These are phyloP conservation scores for Sander vitreus DNA, from an alignment of 2,113 vertebrate genomes.

Conservation along the genomic window DNA sequence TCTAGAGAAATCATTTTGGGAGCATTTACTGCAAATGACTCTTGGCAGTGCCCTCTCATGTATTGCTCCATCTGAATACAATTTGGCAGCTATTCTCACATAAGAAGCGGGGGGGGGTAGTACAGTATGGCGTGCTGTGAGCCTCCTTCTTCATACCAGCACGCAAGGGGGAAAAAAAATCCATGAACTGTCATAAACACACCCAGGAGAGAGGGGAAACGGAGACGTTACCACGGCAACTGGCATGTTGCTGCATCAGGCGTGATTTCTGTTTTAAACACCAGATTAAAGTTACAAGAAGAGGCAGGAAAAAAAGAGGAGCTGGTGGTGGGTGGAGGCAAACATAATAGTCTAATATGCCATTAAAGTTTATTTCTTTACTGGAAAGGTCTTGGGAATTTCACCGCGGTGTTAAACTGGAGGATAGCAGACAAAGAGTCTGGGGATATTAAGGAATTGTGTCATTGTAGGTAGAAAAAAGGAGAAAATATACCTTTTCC, in stretches of 20 bases:
- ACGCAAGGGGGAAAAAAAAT: constrained; percentile 48
- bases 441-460: constrained; percentile 52
- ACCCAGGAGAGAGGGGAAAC: constrained; percentile 60
- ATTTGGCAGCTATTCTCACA: constrained; percentile 74
- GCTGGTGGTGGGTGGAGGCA: constrained; percentile 9
- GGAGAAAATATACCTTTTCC: constrained; percentile 60
- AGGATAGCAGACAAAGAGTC: constrained; percentile 56
- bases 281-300: constrained; percentile 61
- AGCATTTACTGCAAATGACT: constrained; percentile 78
- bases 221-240: constrained; percentile 66
- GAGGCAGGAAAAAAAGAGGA: constrained; percentile 34
- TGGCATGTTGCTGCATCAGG: constrained; percentile 58
- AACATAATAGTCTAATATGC: constrained; percentile 45
- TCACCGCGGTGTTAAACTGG: constrained; percentile 30
- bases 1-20: constrained; percentile 69
- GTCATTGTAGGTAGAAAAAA: constrained; percentile 46
- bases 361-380: constrained; percentile 72
- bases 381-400: constrained; percentile 60
- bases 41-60: constrained; percentile 75
- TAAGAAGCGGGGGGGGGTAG: neutral
- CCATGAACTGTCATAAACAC: constrained; percentile 76
- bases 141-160: constrained; percentile 70
- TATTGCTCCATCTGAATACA: constrained; percentile 81
- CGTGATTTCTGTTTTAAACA: constrained; percentile 55
- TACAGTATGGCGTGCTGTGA: constrained; percentile 34